Evolutionary conservation across 2,113 vertebrate species (phyloP).

Genomic region (Antidorcas marsupialis): DNA sequence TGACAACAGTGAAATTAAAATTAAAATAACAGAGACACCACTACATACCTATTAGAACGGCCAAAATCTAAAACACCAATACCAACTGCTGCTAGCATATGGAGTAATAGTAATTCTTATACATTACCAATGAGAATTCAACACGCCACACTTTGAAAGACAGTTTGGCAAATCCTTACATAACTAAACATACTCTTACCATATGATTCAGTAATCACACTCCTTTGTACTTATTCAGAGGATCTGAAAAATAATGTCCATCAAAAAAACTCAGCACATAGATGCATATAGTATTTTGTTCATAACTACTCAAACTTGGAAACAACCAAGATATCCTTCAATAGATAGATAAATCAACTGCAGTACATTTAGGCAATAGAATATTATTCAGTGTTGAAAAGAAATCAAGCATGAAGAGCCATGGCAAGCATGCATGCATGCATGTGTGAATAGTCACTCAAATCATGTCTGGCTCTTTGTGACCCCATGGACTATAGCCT

Average conservation of each 20-base stretch:
- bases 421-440: neutral
- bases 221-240: neutral
- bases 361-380: neutral
- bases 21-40: neutral
- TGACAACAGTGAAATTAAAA: neutral
- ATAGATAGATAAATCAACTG: neutral
- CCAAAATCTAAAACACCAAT: neutral
- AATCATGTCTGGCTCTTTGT: neutral
- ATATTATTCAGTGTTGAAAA: neutral
- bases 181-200: neutral
- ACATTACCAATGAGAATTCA: neutral
- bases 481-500: neutral
- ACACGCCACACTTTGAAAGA: neutral
- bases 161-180: neutral
- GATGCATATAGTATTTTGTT: neutral
- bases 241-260: neutral
- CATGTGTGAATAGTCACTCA: neutral
- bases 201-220: neutral
- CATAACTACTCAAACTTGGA: neutral
- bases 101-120: neutral
- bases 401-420: neutral
- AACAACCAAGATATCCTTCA: neutral
- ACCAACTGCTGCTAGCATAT: neutral
- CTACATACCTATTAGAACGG: neutral
- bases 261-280: neutral